Conservation (phyloP, 2,797 vertebrate genomes). For the Lutjanus campechanus region DNA sequence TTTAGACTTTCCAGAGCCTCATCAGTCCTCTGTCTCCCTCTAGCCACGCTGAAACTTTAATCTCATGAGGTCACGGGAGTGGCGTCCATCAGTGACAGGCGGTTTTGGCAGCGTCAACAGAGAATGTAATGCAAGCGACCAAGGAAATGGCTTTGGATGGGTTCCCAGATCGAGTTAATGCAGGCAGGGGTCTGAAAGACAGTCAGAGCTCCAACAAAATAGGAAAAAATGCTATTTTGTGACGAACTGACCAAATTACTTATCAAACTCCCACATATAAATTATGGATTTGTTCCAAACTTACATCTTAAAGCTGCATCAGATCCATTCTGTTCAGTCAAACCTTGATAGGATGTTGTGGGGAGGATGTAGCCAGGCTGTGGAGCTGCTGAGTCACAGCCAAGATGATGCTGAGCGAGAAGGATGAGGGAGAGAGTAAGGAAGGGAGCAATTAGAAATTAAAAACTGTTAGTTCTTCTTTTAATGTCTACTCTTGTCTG, state of each 20-base stretch:
- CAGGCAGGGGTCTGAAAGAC: constrained; percentile 28
- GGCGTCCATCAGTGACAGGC: constrained; percentile 53
- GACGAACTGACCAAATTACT: constrained; percentile 16
- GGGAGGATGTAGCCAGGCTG: constrained; percentile 9
- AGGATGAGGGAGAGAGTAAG: not conserved
- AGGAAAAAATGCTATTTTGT: constrained; percentile 23
- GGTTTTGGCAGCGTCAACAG: constrained; percentile 49
- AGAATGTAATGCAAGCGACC: constrained; percentile 47
- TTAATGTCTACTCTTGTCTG: not conserved
- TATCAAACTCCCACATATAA: constrained; percentile 23
- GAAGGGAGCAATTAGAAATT: not conserved
- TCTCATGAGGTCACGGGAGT: constrained; percentile 58
- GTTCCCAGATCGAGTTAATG: constrained; percentile 59
- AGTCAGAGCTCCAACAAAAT: constrained; percentile 17
- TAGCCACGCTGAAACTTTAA: constrained; percentile 39
- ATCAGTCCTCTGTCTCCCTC: constrained; percentile 27
- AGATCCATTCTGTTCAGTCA: constrained; percentile 14
- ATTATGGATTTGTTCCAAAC: constrained; percentile 7
- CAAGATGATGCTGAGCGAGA: constrained; percentile 9
- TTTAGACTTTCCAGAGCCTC: constrained; percentile 34
- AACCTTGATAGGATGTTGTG: not conserved
- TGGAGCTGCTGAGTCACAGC: constrained; percentile 36
- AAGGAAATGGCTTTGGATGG: constrained; percentile 67
- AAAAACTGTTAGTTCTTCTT: constrained; percentile 3
- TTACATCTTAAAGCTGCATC: constrained; percentile 18